A percentile compares a stretch with the other conserved stretches of the same genome.
These are phyloP conservation scores for Drosophila maculinotata DNA, from an alignment of 2,888 invertebrate genomes.

Conservation along the genomic window DNA sequence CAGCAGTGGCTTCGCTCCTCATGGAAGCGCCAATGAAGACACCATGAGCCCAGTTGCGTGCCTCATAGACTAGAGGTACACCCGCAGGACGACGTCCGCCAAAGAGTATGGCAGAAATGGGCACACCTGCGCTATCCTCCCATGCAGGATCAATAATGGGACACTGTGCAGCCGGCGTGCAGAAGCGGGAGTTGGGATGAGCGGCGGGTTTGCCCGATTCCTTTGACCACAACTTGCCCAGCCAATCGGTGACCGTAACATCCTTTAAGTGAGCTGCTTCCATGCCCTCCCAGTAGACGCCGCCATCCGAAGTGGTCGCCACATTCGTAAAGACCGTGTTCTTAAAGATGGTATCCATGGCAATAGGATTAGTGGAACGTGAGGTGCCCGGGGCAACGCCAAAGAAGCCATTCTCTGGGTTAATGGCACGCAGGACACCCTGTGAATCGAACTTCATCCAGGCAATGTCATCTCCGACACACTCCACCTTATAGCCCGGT, in stretches of 20 bases:
- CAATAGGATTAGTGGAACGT: conserved; percentile 95
- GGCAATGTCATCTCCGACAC: conserved; percentile 99
- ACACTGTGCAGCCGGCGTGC: conserved; percentile 96
- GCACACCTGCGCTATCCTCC: conserved; percentile 97
- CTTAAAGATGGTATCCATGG: conserved; percentile 95
- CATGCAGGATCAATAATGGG: conserved; percentile 97
- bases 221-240: conserved; percentile 90
- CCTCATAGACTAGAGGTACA: conserved; percentile 97
- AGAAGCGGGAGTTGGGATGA: conserved; percentile 99
- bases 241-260: conserved; percentile 92
- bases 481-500: conserved; percentile 96
- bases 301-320: conserved; percentile 97
- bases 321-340: conserved; percentile 99
- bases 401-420: conserved; percentile 99
- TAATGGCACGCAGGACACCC: conserved; percentile 96
- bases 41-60: conserved; percentile 97
- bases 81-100: conserved; percentile 97
- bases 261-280: conserved; percentile 89
- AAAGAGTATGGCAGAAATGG: conserved; percentile 97
- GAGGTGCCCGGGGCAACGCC: conserved; percentile 99
- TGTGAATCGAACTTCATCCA: conserved; percentile 97
- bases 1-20: conserved; percentile 98
- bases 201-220: conserved; percentile 91
- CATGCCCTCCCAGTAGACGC: conserved; percentile 99
- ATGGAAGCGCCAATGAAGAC: conserved; percentile 97